These are phyloP conservation scores for Apogon talboti DNA, from an alignment of 2,797 vertebrate species.

Conservation along the genomic window DNA sequence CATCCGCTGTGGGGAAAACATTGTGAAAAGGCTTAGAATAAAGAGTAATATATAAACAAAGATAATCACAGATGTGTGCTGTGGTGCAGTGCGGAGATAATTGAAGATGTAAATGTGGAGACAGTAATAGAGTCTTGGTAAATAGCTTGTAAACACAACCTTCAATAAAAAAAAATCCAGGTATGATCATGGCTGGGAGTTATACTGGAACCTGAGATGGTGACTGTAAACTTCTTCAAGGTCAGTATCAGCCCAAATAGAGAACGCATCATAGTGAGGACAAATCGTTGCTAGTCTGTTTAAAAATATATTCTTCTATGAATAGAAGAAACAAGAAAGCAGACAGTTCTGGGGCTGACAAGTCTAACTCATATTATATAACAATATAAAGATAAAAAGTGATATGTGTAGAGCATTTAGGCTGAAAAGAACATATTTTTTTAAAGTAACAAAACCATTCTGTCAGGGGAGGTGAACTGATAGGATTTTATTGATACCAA, in stretches of 20 bases:
- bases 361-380: too few relatives aligned
- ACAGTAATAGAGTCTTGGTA: neutral
- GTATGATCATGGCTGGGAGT: conserved; percentile 3
- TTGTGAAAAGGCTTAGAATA: neutral
- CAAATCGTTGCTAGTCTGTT: neutral
- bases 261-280: neutral
- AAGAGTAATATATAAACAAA: conserved; percentile 6
- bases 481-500: too few relatives aligned
- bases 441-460: too few relatives aligned
- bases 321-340: too few relatives aligned
- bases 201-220: conserved; percentile 10
- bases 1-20: conserved; percentile 87
- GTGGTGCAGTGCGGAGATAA: conserved; percentile 5
- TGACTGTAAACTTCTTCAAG: neutral
- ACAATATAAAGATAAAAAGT: too few relatives aligned
- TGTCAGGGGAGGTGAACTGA: too few relatives aligned
- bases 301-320: too few relatives aligned
- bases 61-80: conserved; percentile 4
- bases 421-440: too few relatives aligned
- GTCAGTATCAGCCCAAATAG: neutral
- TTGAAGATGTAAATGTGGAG: conserved; percentile 3
- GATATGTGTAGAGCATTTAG: too few relatives aligned
- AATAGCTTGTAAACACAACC: conserved; percentile 31
- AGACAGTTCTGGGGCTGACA: too few relatives aligned
- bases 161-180: conserved; percentile 18